A percentile compares a stretch with the other conserved stretches of the same genome.
Evolutionary conservation across 2,113 vertebrate species (phyloP).

Genomic region (Chaetura pelagica): DNA sequence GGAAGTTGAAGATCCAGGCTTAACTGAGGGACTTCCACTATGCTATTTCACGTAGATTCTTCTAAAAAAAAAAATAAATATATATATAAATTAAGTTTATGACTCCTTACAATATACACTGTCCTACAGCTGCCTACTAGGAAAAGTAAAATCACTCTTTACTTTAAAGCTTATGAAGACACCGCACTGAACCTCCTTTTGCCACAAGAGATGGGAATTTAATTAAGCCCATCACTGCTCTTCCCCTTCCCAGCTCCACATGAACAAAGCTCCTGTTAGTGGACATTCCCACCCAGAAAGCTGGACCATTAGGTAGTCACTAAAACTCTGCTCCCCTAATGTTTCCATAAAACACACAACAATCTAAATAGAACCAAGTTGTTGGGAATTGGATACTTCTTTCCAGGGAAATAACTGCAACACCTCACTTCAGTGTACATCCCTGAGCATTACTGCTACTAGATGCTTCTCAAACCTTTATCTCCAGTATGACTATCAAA

Average conservation of each 20-base stretch:
- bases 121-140: background rate
- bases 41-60: background rate
- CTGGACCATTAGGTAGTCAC: background rate
- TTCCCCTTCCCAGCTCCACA: background rate
- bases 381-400: background rate
- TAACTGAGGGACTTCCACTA: background rate
- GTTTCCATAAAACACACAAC: rapidly evolving
- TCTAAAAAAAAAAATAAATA: background rate
- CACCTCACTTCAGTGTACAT: background rate
- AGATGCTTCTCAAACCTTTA: background rate
- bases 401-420: background rate
- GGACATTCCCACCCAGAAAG: background rate
- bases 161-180: background rate
- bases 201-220: background rate
- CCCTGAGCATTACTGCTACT: background rate
- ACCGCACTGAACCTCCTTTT: no score
- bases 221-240: background rate
- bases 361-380: no score
- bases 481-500: no score
- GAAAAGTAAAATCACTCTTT: background rate
- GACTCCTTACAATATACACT: background rate
- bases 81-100: background rate
- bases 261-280: no score
- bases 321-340: background rate
- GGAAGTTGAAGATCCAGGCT: background rate